phyloP scores from a whole-genome alignment of 2,888 invertebrate genomes.

The Helleia helle region DNA sequence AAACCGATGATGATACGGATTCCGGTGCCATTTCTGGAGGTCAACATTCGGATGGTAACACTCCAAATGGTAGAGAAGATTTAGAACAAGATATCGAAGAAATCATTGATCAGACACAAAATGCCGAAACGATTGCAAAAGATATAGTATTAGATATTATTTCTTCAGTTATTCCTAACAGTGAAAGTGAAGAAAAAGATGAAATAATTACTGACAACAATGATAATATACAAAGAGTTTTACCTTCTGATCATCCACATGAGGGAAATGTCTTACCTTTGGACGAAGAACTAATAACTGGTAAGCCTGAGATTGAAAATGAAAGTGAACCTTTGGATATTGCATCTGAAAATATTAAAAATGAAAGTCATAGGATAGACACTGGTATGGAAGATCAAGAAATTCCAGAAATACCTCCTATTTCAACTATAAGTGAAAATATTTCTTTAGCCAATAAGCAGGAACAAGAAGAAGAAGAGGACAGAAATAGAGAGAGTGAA shows the following conservation, averaged over 20 bases:
- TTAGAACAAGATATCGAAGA: slow-evolving; percentile 61
- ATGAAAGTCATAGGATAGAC: slow-evolving; percentile 47
- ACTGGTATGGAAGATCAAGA: slow-evolving; percentile 36
- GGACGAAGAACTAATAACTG: slow-evolving; percentile 53
- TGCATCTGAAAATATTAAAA: slow-evolving; percentile 46
- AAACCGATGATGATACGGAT: slow-evolving; percentile 61
- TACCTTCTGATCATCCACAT: slow-evolving; percentile 48
- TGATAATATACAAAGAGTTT: slow-evolving; percentile 41
- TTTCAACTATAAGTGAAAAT: slow-evolving; percentile 83
- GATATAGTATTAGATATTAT: slow-evolving; percentile 53
- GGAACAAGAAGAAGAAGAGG: slow-evolving; percentile 47
- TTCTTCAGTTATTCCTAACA: slow-evolving; percentile 36
- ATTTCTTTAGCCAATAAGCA: slow-evolving; percentile 67
- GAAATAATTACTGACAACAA: slow-evolving; percentile 18
- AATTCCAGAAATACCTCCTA: slow-evolving; percentile 77
- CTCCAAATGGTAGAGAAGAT: slow-evolving; percentile 61
- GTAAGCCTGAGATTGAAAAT: slow-evolving; percentile 22
- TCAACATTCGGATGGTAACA: slow-evolving; percentile 58
- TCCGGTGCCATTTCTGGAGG: slow-evolving; percentile 66
- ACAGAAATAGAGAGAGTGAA: slow-evolving; percentile 50
- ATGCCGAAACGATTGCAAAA: slow-evolving; percentile 46
- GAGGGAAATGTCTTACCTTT: slow-evolving; percentile 61
- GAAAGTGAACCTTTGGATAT: slow-evolving; percentile 23
- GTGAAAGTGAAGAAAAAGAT: slow-evolving; percentile 31
- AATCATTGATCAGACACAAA: slow-evolving; percentile 43